These are phyloP conservation scores for Falco biarmicus DNA, from an alignment of 2,797 vertebrate species.

Conservation along the genomic window DNA sequence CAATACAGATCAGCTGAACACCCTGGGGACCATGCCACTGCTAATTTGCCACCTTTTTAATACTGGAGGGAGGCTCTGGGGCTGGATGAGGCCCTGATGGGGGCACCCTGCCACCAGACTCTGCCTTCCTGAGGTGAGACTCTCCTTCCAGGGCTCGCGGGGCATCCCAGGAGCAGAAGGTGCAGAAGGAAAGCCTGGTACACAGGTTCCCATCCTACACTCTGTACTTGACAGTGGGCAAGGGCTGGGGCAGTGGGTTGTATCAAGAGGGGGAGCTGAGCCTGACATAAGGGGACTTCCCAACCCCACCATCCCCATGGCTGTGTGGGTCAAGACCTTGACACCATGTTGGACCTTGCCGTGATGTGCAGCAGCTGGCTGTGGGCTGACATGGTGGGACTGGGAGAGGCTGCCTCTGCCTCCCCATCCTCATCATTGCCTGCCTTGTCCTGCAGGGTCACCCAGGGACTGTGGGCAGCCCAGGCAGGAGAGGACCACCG, in stretches of 20 bases:
- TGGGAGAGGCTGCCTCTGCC: not conserved
- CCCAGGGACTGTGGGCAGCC: constrained; percentile 74
- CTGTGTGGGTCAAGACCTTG: not conserved
- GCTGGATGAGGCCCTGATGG: not conserved
- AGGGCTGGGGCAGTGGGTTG: not conserved
- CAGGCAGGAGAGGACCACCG: constrained; percentile 76
- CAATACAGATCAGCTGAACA: not conserved
- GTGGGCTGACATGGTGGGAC: not conserved
- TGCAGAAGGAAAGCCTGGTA: constrained; percentile 96
- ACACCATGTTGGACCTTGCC: not conserved
- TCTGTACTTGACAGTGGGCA: constrained; percentile 50
- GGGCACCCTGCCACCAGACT: not conserved
- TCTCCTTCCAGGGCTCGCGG: constrained; percentile 79
- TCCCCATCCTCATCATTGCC: not conserved
- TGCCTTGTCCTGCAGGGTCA: constrained; percentile 76
- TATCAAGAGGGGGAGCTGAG: not conserved
- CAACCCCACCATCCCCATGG: not conserved
- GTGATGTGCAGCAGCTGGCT: not conserved
- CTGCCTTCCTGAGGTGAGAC: not conserved
- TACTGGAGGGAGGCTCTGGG: not conserved
- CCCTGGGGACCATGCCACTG: not conserved
- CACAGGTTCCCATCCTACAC: constrained; percentile 95
- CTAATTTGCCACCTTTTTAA: not conserved
- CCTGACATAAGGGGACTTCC: fast-evolving
- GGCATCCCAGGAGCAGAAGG: constrained; percentile 84